Evolutionary conservation across 2,888 invertebrate genomes (phyloP), one percentile per base, ranked within the genome.

Genomic region (Tetragnatha montana): DNA sequence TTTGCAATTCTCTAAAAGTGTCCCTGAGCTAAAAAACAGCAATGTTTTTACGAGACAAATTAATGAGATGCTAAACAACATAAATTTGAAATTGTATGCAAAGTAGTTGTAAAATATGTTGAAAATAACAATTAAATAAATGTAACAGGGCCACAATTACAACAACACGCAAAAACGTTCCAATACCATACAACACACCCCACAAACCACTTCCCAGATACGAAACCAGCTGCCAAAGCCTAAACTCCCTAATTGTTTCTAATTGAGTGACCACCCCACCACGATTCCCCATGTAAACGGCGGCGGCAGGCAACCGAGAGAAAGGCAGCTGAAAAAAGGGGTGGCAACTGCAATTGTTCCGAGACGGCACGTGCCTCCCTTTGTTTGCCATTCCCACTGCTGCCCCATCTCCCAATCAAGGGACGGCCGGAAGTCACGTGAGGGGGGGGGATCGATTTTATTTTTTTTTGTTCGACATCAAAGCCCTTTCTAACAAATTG

Each of bases 401-500:
- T 60, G 17, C 71, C 60, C 21, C 76, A 75, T 68, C 60, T 71
- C 70, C 83, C 81, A 89, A 84, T 81, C 89, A 85, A 70, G 60
- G 21, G 50, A 69, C 82, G 21, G 6, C 49, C 88, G 84, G 81
- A 89, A 85, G 85, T 89, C 89, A 89, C 89, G 89, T 88, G 81
- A 47, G 19, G 19, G 49, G 68, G 51, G 51, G 14, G 50, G 60
- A 87, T 87, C 81, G 80, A 87, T 81, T 76, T 81, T 79, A n/a
- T 87, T 87, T 51, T 80, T 68, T 60, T 22, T 21, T 68, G 69
- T 75, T 85, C 75, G 81, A 89, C 84, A 89, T 89, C 85, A 89
- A 89, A 89, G 81, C 17, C 85, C 85, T 88, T 88, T 80, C 88
- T 84, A 88, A 88, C 74, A 84, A 88, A 88, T 88, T 88, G 78